Conservation (phyloP, 30 jellyfish, hydroid and myxozoan species). For the Cassiopea xamachana region DNA sequence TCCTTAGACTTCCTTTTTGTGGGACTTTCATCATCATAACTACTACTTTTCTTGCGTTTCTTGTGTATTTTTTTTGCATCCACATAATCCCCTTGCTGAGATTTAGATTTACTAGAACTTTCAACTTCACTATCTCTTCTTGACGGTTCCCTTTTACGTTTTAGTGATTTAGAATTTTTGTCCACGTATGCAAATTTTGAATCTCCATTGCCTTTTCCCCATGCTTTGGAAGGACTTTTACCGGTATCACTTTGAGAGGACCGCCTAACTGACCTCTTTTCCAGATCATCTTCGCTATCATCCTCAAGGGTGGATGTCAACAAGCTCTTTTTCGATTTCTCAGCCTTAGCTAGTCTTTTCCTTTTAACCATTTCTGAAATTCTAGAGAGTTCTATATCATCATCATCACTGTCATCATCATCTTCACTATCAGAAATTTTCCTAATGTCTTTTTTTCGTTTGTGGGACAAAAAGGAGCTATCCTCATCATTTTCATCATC, state of each 20-base stretch:
- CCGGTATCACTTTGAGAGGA: background rate
- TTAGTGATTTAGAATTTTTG: background rate
- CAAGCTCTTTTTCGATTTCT: constrained; percentile 5
- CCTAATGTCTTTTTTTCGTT: constrained; percentile 28
- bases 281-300: background rate
- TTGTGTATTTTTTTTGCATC: background rate
- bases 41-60: background rate
- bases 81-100: background rate
- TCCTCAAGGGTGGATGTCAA: background rate
- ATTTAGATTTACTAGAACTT: background rate
- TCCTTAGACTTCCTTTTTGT: background rate
- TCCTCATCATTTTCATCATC: constrained; percentile 56
- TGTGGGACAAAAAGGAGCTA: constrained; percentile 4
- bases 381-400: constrained; percentile 39
- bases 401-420: constrained; percentile 47
- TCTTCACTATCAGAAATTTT: constrained; percentile 38
- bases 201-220: background rate
- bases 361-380: constrained; percentile 57
- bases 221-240: background rate
- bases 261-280: background rate
- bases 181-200: background rate
- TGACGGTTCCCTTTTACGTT: background rate
- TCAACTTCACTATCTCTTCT: background rate
- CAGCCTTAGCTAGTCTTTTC: constrained; percentile 38
- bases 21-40: background rate